phyloP scores from a whole-genome alignment of 2,797 vertebrate genomes.

The Rhinella marina region DNA sequence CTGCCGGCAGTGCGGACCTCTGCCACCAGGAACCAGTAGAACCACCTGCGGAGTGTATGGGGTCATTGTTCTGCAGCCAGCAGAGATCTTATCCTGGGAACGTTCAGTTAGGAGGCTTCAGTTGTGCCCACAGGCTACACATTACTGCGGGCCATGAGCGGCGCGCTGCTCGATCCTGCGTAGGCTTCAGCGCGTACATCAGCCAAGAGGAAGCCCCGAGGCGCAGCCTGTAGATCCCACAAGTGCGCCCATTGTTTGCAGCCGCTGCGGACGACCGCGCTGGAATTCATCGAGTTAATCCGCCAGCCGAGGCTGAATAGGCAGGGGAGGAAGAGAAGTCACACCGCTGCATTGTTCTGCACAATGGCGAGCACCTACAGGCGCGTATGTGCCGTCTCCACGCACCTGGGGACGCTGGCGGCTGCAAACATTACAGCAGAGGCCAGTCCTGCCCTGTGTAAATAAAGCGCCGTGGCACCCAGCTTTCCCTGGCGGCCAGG shows the following conservation, averaged over 20 bases:
- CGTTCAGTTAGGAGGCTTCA: neutral
- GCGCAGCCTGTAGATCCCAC: slow-evolving; percentile 63
- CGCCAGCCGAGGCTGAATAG: slow-evolving; percentile 53
- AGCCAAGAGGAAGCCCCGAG: slow-evolving; percentile 68
- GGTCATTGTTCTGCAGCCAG: slow-evolving; percentile 38
- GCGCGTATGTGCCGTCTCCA: slow-evolving; percentile 16
- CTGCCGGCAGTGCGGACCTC: neutral
- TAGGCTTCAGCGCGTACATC: slow-evolving; percentile 62
- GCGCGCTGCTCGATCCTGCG: slow-evolving; percentile 61
- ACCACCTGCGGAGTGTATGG: neutral
- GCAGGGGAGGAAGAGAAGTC: neutral
- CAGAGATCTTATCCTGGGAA: slow-evolving; percentile 47
- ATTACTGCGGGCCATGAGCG: slow-evolving; percentile 65
- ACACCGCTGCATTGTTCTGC: neutral
- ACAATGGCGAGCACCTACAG: neutral
- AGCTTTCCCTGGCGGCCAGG: neutral
- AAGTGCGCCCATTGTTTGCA: slow-evolving; percentile 56
- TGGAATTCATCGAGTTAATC: slow-evolving; percentile 60
- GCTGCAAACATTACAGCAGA: neutral
- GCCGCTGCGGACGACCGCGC: slow-evolving; percentile 44
- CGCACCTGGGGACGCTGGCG: neutral
- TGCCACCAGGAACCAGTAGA: slow-evolving; percentile 21
- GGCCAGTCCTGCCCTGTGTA: neutral
- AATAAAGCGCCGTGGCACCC: neutral
- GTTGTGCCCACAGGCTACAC: slow-evolving; percentile 61